These are phyloP conservation scores for Andrena flavipes DNA, from an alignment of 2,888 invertebrate genomes.

Conservation along the genomic window DNA sequence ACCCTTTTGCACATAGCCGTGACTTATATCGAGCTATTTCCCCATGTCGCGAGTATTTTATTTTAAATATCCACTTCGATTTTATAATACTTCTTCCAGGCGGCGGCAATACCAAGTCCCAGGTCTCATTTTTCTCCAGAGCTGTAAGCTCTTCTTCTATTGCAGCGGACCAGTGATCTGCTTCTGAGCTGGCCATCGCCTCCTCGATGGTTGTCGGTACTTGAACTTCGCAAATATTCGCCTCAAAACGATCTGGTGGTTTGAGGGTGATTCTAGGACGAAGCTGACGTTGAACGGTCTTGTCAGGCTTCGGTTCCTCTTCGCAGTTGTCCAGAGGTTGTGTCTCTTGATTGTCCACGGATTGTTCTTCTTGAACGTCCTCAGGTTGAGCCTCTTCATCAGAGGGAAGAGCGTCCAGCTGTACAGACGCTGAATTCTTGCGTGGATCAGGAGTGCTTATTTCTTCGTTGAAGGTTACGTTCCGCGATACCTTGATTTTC, in stretches of 20 bases:
- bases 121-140: neutral
- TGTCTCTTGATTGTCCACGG: too few relatives aligned
- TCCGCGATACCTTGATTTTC: neutral
- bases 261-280: neutral
- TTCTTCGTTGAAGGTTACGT: slow-evolving; percentile 28
- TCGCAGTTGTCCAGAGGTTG: too few relatives aligned
- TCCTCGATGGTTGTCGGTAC: neutral
- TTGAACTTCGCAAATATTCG: neutral
- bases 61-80: slow-evolving; percentile 9
- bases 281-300: neutral
- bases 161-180: neutral
- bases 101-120: neutral
- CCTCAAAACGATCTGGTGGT: neutral
- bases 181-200: neutral
- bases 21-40: neutral
- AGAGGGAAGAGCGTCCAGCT: neutral
- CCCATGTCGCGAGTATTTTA: neutral
- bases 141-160: neutral
- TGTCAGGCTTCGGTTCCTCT: too few relatives aligned
- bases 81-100: neutral
- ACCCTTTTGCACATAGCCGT: neutral
- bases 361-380: neutral
- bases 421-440: neutral
- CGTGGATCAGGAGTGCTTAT: neutral
- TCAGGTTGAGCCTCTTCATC: neutral